Percentiles rank a stretch among this genome's conserved stretches.
Conservation (phyloP, 1,140 invertebrate species). For the Caenorhabditis latens region DNA sequence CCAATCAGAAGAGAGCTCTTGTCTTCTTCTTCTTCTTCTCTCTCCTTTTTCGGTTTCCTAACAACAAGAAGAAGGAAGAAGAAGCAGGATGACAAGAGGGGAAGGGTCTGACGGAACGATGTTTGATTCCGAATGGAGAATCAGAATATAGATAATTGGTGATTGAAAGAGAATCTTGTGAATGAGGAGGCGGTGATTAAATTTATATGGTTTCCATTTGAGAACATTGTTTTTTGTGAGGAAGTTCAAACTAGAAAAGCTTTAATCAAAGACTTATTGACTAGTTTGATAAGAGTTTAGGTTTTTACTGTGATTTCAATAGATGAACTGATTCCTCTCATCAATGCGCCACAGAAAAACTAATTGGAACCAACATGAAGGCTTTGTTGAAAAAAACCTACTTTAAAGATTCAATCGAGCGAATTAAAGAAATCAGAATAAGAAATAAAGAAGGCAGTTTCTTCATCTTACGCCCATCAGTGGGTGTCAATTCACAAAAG, state of each 20-base stretch:
- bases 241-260: no score
- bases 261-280: no score
- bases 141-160: background rate
- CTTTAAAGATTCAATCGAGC: constrained; percentile 13
- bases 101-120: background rate
- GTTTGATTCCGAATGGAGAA: background rate
- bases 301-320: background rate
- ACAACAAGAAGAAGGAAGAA: background rate
- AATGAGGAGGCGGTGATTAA: no score
- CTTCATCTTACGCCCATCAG: constrained; percentile 39
- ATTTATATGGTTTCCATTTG: no score
- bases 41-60: background rate
- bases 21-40: background rate
- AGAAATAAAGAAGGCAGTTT: constrained; percentile 3
- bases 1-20: constrained; percentile 28
- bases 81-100: background rate
- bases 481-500: background rate
- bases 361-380: background rate
- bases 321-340: background rate
- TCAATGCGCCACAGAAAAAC: no score
- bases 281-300: no score
- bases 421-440: constrained; percentile 30
- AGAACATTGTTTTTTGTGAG: no score
- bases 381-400: background rate
- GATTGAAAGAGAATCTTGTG: no score